Percentiles rank a stretch among this genome's conserved stretches.
These are phyloP conservation scores for Arenicola marina DNA, from an alignment of 2,888 invertebrate species.

Conservation along the genomic window DNA sequence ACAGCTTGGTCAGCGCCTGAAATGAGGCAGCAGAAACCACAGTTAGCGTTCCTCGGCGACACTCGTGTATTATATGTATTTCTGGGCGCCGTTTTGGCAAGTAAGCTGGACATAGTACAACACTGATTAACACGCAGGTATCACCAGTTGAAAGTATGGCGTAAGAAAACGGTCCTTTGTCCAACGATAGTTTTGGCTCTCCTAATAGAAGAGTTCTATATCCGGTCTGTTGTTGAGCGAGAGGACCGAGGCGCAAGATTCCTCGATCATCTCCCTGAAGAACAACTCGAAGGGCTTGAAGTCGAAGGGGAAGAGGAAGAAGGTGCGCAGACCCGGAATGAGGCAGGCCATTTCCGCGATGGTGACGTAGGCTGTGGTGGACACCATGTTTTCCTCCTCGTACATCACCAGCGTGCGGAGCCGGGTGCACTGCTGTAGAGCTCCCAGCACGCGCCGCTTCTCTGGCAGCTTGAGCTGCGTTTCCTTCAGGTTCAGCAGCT, in stretches of 20 bases:
- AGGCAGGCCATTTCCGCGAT: conserved; percentile 19
- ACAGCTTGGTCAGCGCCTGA: conserved; percentile 13
- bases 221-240: conserved; percentile 6
- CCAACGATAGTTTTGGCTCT: too few species aligned
- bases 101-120: too few species aligned
- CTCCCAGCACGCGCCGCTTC: conserved; percentile 11
- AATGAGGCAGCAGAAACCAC: too few species aligned
- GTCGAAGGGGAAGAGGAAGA: conserved; percentile 28
- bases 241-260: conserved; percentile 3
- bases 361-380: conserved; percentile 10
- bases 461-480: conserved; percentile 15
- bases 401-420: conserved; percentile 10
- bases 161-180: too few species aligned
- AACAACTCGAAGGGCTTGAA: conserved; percentile 24
- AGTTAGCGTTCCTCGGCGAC: too few species aligned
- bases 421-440: conserved; percentile 2
- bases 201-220: conserved; percentile 16
- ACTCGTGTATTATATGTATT: too few species aligned
- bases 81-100: too few species aligned
- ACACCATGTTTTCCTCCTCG: conserved; percentile 22
- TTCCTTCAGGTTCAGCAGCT: conserved; percentile 17
- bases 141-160: too few species aligned
- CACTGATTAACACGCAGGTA: too few species aligned
- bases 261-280: conserved; percentile 7
- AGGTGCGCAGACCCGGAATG: conserved; percentile 10